Conservation (phyloP, 2,888 invertebrate genomes). For the Chrysolina haemoptera region DNA sequence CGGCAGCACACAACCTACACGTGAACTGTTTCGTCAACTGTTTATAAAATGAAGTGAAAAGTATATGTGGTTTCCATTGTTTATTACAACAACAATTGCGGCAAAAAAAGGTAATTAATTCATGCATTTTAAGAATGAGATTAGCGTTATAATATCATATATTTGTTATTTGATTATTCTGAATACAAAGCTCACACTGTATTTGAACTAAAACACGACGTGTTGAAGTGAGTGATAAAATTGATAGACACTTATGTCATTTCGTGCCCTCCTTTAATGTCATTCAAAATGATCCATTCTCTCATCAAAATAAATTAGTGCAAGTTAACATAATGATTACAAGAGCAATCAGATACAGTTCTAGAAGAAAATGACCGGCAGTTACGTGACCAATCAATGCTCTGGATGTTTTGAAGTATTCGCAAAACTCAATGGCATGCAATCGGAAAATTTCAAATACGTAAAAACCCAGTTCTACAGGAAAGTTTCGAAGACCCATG, state of each 20-base stretch:
- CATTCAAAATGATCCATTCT: not conserved
- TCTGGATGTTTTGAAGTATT: slow-evolving; percentile 52
- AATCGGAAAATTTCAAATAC: slow-evolving; percentile 52
- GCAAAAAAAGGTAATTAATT: no score
- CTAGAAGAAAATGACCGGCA: slow-evolving; percentile 33
- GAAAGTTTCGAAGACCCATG: slow-evolving; percentile 33
- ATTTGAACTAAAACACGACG: no score
- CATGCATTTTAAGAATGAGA: no score
- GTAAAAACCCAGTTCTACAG: slow-evolving; percentile 53
- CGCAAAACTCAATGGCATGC: slow-evolving; percentile 48
- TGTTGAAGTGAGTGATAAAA: no score
- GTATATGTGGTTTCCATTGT: no score
- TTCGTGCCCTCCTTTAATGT: not conserved
- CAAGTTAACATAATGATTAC: not conserved
- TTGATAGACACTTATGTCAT: not conserved
- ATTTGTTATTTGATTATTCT: no score
- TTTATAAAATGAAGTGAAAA: no score
- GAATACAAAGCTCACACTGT: no score
- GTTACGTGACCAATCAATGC: slow-evolving; percentile 38
- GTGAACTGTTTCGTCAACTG: no score
- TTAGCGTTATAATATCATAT: no score
- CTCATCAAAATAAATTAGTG: slow-evolving; percentile 9
- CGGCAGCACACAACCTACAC: no score
- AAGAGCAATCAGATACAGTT: not conserved
- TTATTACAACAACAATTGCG: no score